Conservation (phyloP, 2,113 vertebrate genomes). For the Tamias sibiricus region DNA sequence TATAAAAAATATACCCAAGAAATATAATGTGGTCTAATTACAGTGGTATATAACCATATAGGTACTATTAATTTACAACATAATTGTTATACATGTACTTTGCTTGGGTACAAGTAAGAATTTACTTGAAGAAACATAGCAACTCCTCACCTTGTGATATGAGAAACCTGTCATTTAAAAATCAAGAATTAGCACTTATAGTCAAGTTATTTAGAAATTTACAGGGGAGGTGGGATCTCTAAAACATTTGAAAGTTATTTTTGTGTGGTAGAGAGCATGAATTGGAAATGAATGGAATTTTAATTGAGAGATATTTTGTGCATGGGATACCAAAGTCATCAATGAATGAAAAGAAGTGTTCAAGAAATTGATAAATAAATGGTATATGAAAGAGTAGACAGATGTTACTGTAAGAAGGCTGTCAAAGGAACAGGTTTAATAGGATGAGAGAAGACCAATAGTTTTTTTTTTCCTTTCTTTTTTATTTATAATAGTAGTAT, state of each 20-base stretch:
- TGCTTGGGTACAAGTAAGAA: not conserved
- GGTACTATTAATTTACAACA: not conserved
- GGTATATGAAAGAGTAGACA: not conserved
- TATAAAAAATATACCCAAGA: not conserved
- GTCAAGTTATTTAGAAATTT: slow-evolving; percentile 20
- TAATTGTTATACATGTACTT: not conserved
- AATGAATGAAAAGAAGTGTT: not conserved
- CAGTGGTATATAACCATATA: not conserved
- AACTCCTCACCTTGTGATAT: not conserved
- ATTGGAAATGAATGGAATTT: not conserved
- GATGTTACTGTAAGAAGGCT: not conserved
- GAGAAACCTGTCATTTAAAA: not conserved
- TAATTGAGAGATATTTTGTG: not conserved
- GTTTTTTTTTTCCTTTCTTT: too few relatives aligned
- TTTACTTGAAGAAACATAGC: not conserved
- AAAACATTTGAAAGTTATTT: not conserved
- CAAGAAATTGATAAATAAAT: not conserved
- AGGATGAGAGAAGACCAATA: not conserved
- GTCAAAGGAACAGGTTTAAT: not conserved
- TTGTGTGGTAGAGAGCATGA: not conserved
- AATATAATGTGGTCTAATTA: slow-evolving; percentile 4
- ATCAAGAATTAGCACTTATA: not conserved
- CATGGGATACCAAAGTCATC: not conserved
- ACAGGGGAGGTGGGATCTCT: not conserved
- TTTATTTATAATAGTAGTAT: too few relatives aligned